These are phyloP conservation scores for Lasius fuliginosus DNA, from an alignment of 2,888 invertebrate species.

Conservation along the genomic window DNA sequence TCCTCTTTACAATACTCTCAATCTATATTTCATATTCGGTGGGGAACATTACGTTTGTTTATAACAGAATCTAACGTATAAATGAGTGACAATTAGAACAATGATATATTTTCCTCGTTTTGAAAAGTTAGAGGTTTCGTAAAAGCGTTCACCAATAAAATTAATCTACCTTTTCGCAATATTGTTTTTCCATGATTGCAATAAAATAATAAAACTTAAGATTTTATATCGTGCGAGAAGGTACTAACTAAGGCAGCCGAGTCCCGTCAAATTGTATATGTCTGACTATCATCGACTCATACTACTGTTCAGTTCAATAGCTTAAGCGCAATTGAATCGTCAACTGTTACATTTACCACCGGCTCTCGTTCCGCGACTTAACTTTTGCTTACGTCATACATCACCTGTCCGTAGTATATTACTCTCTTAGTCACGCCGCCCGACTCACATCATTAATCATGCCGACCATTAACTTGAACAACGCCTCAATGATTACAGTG, in stretches of 20 bases:
- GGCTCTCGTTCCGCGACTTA: conserved; percentile 9
- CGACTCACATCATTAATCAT: conserved; percentile 49
- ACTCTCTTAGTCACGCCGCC: conserved; percentile 23
- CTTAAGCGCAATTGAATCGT: conserved; percentile 42
- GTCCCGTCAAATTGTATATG: background rate
- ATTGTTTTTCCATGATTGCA: background rate
- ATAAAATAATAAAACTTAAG: background rate
- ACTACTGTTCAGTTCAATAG: conserved; percentile 9
- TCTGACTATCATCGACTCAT: background rate
- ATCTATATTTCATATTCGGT: conserved; percentile 5
- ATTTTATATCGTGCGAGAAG: too few relatives aligned
- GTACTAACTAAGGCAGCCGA: background rate
- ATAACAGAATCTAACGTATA: background rate
- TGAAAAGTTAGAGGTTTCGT: background rate
- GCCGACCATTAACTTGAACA: conserved; percentile 46
- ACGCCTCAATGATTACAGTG: conserved; percentile 53
- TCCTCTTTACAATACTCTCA: conserved; percentile 35
- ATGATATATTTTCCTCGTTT: background rate
- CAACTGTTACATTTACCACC: conserved; percentile 4
- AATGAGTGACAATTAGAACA: background rate
- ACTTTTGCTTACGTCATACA: conserved; percentile 47
- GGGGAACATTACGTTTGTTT: background rate
- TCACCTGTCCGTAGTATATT: conserved; percentile 37
- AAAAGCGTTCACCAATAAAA: background rate
- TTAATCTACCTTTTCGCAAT: background rate